Base-by-base conservation (phyloP, 2,797 vertebrate genomes). In the Pelochelys cantorii region DNA sequence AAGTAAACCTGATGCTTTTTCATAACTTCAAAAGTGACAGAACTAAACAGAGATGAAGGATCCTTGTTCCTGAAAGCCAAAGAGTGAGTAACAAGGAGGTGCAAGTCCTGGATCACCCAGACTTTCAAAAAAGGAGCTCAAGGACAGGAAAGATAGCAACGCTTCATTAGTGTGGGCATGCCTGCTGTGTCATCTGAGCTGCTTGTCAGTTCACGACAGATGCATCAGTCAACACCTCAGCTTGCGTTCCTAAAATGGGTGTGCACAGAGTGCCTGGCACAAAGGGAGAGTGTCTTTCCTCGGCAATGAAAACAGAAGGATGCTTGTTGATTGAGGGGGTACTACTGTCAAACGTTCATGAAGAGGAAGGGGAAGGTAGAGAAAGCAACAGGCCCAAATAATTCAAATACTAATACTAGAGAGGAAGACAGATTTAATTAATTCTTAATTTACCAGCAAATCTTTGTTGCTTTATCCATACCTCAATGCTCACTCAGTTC, bases 21-120 rank as follows among this genome's bases (percentile, higher is more conserved):
- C 92, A 93, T 11, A 82, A 55, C 88, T 57, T 96, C 89, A 94
- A 95, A 95, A 95, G 94, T 91, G 92, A 95, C 91, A 95, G 91
- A 95, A 79, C 88, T 79, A 93, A 84, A 92, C 75, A 94, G 92
- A 92, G 84, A 95, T 92, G 11, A 62, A 53, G 74, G 56, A 62
- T 62, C n/a, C 56, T 79, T 34, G 34, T 22, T 78, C 27, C 11
- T 79, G 52, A 59, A 56, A 71, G 42, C 23, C 42, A 37, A 71
- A 29, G 77, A 62, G 27, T 34, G 4, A 18, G 18, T 17, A 60
- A 54, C 37, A 54, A 37, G 37, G 13, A 84, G 52, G 65, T 9
- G 55, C 29, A 78, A 22, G 25, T 29, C 12, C 23, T 20, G 48
- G 25, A 27, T 10, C 55, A 59, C 77, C 55, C 68, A 23, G 10